Conservation (phyloP, 2,797 vertebrate genomes). For the Mormyrus hasselquistii region DNA sequence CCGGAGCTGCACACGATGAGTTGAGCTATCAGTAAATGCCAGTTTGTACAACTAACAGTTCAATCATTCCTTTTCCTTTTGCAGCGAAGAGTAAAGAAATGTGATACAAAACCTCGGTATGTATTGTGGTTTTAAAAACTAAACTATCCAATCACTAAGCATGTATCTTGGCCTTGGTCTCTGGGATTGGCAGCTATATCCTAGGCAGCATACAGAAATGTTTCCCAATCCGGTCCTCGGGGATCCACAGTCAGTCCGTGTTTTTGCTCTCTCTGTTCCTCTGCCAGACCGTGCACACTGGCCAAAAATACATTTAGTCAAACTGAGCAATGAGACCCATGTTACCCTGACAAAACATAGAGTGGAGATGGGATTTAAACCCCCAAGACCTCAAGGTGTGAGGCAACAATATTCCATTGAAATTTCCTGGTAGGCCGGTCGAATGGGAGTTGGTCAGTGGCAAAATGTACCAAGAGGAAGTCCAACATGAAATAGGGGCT, state of each 20-base stretch:
- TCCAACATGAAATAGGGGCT: no score
- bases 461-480: no score
- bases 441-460: no score
- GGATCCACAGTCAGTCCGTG: not conserved
- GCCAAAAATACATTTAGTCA: not conserved
- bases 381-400: not conserved
- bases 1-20: not conserved
- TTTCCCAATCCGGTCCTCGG: not conserved
- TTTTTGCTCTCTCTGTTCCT: not conserved
- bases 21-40: no score
- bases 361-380: not conserved
- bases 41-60: not conserved
- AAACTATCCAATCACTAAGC: not conserved
- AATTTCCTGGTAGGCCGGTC: not conserved
- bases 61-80: not conserved
- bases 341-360: not conserved
- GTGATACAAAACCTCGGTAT: not conserved
- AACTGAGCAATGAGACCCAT: not conserved
- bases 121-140: not conserved
- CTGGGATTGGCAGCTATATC: not conserved
- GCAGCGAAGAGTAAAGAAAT: not conserved
- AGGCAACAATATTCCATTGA: not conserved
- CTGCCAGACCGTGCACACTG: not conserved
- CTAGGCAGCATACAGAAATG: not conserved
- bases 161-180: not conserved